phyloP scores from a whole-genome alignment of 2,888 invertebrate genomes.

The Liposcelis brunnea region DNA sequence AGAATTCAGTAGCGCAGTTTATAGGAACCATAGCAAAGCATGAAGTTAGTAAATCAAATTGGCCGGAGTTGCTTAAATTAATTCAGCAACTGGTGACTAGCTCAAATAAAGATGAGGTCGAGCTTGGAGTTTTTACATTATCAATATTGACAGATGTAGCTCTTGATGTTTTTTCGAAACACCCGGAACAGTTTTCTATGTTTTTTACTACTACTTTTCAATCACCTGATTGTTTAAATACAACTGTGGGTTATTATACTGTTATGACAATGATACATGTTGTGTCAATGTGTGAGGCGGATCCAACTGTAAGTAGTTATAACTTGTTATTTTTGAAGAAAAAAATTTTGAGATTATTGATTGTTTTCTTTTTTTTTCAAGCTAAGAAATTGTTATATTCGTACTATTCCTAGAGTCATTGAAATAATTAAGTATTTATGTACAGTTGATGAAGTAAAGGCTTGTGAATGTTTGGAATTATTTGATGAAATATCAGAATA shows the following conservation, averaged over 20 bases:
- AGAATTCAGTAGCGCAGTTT: conserved; percentile 51
- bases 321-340: conserved; percentile 4
- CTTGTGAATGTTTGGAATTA: conserved; percentile 42
- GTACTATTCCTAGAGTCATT: conserved; percentile 43
- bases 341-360: conserved; percentile 5
- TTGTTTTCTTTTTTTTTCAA: conserved; percentile 17
- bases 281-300: conserved; percentile 42
- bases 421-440: conserved; percentile 41
- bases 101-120: conserved; percentile 32
- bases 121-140: conserved; percentile 49
- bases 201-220: conserved; percentile 33
- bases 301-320: conserved; percentile 34
- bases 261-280: conserved; percentile 47
- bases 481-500: conserved; percentile 39
- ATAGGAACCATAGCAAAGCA: conserved; percentile 54
- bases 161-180: conserved; percentile 47
- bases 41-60: conserved; percentile 42
- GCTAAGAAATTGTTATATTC: conserved; percentile 38
- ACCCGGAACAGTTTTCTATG: conserved; percentile 38
- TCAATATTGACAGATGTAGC: conserved; percentile 51
- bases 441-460: conserved; percentile 35
- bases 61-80: conserved; percentile 49
- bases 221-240: conserved; percentile 33
- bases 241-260: conserved; percentile 37
- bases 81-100: conserved; percentile 38